Base-by-base conservation (phyloP, 1,140 invertebrate genomes). In the Drosophila erecta region DNA sequence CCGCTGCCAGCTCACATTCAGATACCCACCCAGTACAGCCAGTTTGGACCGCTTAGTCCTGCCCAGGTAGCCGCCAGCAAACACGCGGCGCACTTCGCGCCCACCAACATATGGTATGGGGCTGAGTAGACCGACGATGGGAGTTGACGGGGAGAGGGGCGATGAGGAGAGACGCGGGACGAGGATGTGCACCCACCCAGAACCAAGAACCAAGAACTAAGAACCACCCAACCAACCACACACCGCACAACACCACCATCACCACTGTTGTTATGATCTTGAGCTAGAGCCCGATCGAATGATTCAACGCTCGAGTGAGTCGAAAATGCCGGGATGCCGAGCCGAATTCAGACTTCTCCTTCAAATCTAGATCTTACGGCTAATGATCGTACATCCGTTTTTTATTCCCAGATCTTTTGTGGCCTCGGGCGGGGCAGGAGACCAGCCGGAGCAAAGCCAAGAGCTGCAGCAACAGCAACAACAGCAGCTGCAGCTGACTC, bases 1-100 rank as follows among this genome's bases (percentile, higher is more conserved):
- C 96, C 96, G 56, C 93, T 97, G 79, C 97, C 97, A 61, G 96
- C 97, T 8, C 97, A 97, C 92, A 95, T 97, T 93, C 96, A 97
- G 92, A 95, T 96, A 81, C 95, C 94, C 65, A 93, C 94, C 24
- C 95, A 92, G 75, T 92, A 95, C 77, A 93, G 94, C 58, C 94
- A 95, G 86, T 94, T 95, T 87, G 93, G 91, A 69, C 95, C 95
- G 15, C 93, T 96, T 50, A 96, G 95, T 89, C 96, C 96, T 50
- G 95, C 95, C 54, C 95, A 95, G 92, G 92, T 92, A 78, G 90
- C 92, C 65, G 91, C 90, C 73, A 92, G 79, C 79, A 95, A 94
- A 89, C 94, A 94, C 84, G 94, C 95, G 78, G 94, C 95, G 84
- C 95, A 96, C 81, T 96, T 96, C 89, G 95, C 96, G 91, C 93